Evolutionary conservation across 2,888 invertebrate species (phyloP).

Genomic region (Lithophane leautieri): DNA sequence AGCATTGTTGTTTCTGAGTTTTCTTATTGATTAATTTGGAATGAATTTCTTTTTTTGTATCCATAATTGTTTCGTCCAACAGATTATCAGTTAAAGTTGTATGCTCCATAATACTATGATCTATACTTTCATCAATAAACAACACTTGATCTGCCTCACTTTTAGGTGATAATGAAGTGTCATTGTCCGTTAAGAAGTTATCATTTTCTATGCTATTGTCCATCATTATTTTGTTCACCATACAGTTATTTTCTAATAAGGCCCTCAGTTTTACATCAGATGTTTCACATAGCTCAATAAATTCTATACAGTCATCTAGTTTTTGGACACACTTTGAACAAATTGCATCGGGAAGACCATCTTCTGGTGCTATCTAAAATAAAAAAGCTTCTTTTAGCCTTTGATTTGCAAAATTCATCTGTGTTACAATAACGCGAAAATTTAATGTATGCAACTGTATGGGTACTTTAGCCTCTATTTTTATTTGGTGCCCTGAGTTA

Average conservation of each 20-base stretch:
- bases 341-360: conserved; percentile 80
- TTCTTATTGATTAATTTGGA: conserved; percentile 60
- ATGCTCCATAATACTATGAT: conserved; percentile 48
- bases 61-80: conserved; percentile 34
- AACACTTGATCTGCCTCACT: conserved; percentile 66
- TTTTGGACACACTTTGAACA: conserved; percentile 78
- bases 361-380: conserved; percentile 81
- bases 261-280: conserved; percentile 78
- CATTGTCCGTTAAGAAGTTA: conserved; percentile 48
- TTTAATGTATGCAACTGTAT: neutral
- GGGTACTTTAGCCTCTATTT: no score
- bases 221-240: conserved; percentile 50
- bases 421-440: neutral
- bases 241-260: conserved; percentile 53
- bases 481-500: neutral
- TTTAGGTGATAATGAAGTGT: conserved; percentile 60
- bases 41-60: conserved; percentile 27
- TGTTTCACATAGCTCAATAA: conserved; percentile 78
- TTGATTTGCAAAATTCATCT: neutral
- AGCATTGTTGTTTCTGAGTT: conserved; percentile 82
- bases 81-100: conserved; percentile 42
- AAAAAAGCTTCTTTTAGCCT: neutral
- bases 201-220: conserved; percentile 36
- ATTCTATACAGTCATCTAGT: conserved; percentile 79
- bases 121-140: conserved; percentile 64